phyloP scores from a whole-genome alignment of 2,888 invertebrate species.

The Drosophila testacea region DNA sequence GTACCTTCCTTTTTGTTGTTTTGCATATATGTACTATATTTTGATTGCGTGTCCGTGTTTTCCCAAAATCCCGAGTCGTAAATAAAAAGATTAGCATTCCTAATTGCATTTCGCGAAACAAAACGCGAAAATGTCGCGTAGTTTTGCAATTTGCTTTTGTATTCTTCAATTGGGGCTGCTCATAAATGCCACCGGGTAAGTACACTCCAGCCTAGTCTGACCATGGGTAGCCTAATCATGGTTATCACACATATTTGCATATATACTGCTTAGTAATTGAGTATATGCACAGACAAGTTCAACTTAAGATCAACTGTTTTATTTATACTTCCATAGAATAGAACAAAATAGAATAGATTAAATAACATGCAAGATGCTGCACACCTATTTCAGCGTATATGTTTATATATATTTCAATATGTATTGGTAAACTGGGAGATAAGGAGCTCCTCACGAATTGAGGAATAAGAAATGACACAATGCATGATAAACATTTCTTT shows the following conservation, averaged over 20 bases:
- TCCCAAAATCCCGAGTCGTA: background rate
- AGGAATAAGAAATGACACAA: constrained; percentile 18
- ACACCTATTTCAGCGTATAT: background rate
- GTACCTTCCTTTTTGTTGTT: constrained; percentile 9
- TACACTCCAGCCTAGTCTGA: constrained; percentile 27
- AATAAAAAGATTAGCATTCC: constrained; percentile 18
- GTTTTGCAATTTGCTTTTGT: constrained; percentile 50
- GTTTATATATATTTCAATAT: background rate
- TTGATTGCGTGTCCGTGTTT: constrained; percentile 14
- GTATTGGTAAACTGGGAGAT: background rate
- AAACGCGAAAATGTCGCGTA: constrained; percentile 64
- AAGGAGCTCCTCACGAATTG: constrained; percentile 4
- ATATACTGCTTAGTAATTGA: background rate
- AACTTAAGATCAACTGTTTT: constrained; percentile 13
- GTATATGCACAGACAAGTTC: constrained; percentile 7
- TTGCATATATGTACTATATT: constrained; percentile 1
- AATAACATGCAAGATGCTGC: constrained; percentile 3
- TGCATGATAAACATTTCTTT: constrained; percentile 14
- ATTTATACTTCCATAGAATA: background rate
- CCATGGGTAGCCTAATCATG: constrained; percentile 6
- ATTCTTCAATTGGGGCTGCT: constrained; percentile 69
- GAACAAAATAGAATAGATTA: background rate
- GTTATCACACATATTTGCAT: constrained; percentile 21
- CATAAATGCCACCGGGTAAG: constrained; percentile 75
- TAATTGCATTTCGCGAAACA: constrained; percentile 29